Base-by-base conservation (phyloP, 1,140 invertebrate species). In the Drosophila parvula region DNA sequence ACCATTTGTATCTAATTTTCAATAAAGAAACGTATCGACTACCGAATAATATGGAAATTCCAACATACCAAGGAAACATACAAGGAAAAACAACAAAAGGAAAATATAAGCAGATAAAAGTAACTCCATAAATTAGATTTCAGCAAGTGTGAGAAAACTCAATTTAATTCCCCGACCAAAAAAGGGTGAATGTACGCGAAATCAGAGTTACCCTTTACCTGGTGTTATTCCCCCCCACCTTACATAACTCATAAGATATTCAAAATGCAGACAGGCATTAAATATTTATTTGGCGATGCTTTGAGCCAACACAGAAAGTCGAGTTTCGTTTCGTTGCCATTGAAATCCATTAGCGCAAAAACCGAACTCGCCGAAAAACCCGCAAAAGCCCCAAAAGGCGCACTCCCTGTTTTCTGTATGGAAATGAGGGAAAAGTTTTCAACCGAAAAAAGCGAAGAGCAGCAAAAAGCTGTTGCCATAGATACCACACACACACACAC, bases 321-420 rank as follows among this genome's bases (percentile, higher is more conserved):
- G 12, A 48, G 34, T 55, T 50, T 38, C 14, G 44, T 58, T 59
- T 43, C 14, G 44, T 58, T 59, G 36, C 44, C 53, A 71, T 71
- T 58, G 53, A 73, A 71, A 71, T 16, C 67, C 69, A 73, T 73
- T 73, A 73, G 67, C 55, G 48, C 18, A n/a, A 58, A 50, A 71
- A 48, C 27, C 64, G n/a, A 70, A 56, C 51, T 38, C 40, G 9
- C n/a, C 34, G 22, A 22, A 28, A 32, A 70, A 58, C 43, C 65
- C 50, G 18, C 68, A 41, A 41, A 71, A 58, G 45, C 45, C 65
- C 51, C 44, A 32, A 57, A 50, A 71, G 65, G 65, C 18, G 32
- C 50, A 12, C 30, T 12, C 32, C 30, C 47, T 22, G 41, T 14
- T 47, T 67, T 55, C 16, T 27, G 57, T 59, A 27, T 44, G 44